Percentiles rank a stretch among this genome's conserved stretches.
phyloP scores from a whole-genome alignment of 2,113 vertebrate genomes.

The Corythaeola cristata region DNA sequence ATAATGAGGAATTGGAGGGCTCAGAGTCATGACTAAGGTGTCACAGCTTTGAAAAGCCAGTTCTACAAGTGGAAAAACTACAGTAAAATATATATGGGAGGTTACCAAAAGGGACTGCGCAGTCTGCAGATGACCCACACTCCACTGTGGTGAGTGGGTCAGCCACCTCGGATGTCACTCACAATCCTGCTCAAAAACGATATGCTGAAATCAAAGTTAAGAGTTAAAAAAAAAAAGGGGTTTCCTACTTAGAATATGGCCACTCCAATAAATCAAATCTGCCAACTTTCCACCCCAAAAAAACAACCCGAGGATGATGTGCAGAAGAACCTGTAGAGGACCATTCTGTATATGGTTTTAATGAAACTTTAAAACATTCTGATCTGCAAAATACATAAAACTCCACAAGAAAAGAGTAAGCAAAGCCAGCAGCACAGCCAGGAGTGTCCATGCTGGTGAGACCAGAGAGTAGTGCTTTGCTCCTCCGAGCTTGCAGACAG shows the following conservation, averaged over 20 bases:
- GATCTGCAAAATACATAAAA: background rate
- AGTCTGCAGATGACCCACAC: background rate
- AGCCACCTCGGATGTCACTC: background rate
- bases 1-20: background rate
- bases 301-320: background rate
- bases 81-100: background rate
- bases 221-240: background rate
- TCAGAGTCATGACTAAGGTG: background rate
- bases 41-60: background rate
- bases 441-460: background rate
- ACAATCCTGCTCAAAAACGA: background rate
- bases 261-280: slow-evolving; percentile 5
- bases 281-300: background rate
- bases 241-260: slow-evolving; percentile 37
- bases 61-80: background rate
- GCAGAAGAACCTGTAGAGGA: slow-evolving; percentile 22
- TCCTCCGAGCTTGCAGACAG: background rate
- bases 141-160: background rate
- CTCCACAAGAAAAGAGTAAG: background rate
- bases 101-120: background rate
- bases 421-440: background rate
- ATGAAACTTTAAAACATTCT: slow-evolving; percentile 37
- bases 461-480: background rate
- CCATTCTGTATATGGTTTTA: background rate
- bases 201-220: background rate